Evolutionary conservation across 2,888 invertebrate species (phyloP), one percentile per base, ranked within the genome.

Genomic region (Lumbricus terrestris): DNA sequence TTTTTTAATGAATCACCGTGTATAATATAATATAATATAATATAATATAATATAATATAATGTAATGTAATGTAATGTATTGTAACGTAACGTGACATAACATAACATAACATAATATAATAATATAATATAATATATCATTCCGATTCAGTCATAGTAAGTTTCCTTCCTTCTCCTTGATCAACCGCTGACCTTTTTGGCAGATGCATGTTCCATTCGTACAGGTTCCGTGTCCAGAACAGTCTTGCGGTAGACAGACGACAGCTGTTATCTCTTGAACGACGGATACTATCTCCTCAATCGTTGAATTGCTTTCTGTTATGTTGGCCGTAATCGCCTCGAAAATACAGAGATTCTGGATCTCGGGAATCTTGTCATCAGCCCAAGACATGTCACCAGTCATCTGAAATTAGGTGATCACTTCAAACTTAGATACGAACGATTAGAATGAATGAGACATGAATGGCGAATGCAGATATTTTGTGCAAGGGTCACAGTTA

Each of bases 261-360:
- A 85, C 11, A 35, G 85, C 4, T 37, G 85, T 85, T 37, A 85
- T 85, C 35, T 23, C 85, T 85, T 34, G 35, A 29, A 85, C 37
- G 33, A 35, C 8, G 37, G 35, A 35, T 37, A 23, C 23, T 34
- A 85, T 85, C 35, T 85, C 85, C 37, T 85, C 85, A 37, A 85
- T 37, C 34, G 85, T 85, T 37, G 37, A 34, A 33, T 85, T 85
- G 34, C 35, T 29, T 37, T 85, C 35, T 37, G 85, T 85, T 18
- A 85, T 37, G 85, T 85, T 85, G 18, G 85, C 23, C 23, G 85
- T 85, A 23, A 85, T 85, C n/a, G 85, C 85, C 85, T 85, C 85
- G 18, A 85, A 85, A 37, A 85, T 37, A 37, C 85, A 85, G 20
- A 85, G 85, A 37, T 85, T 85, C 85, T 85, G 85, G 85, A 85